Evolutionary conservation across 2,797 vertebrate genomes (phyloP), one percentile per base, ranked within the genome.

Genomic region (Harpagifer antarcticus): DNA sequence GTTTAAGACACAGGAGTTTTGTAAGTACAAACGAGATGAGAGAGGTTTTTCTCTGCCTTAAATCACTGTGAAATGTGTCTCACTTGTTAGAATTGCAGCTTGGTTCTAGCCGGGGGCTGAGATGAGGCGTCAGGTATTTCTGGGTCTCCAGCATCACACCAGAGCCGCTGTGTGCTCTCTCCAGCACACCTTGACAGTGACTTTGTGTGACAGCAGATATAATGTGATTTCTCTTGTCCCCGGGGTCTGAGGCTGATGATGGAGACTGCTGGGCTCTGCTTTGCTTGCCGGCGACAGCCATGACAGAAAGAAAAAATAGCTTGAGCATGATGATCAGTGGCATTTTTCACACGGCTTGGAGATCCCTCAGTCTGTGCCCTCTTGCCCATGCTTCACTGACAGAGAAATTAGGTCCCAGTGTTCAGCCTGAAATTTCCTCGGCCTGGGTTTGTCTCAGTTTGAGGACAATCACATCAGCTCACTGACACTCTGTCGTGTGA

Each of bases 191-290:
- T 92, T 92, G 92, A 93, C 89, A 89, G 90, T 91, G 91, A 93
- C 84, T 93, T 89, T 88, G 86, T 93, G 86, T 95, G 92, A 95
- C 92, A 95, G 90, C 88, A 92, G 90, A 93, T 94, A 90, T 91
- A 92, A 91, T 92, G 90, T 92, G 93, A 94, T 91, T 93, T 91
- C 90, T 92, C 84, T 82, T 81, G 80, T 92, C 92, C 89, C 90
- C 67, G 17, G 89, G 92, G 89, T 86, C 76, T 59, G 56, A 58
- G 75, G 78, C 82, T 66, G 91, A 92, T 92, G 90, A 95, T 91
- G 90, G 92, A 94, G 90, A 90, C 90, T 90, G 88, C 83, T 88
- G 81, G 88, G 83, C 78, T 84, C 82, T 81, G 88, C 73, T 87
- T 84, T 90, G 79, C 88, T 90, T 49, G 68, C 83, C 77, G 78